Conservation (phyloP, 2,888 invertebrate species). For the Drosophila birchii region DNA sequence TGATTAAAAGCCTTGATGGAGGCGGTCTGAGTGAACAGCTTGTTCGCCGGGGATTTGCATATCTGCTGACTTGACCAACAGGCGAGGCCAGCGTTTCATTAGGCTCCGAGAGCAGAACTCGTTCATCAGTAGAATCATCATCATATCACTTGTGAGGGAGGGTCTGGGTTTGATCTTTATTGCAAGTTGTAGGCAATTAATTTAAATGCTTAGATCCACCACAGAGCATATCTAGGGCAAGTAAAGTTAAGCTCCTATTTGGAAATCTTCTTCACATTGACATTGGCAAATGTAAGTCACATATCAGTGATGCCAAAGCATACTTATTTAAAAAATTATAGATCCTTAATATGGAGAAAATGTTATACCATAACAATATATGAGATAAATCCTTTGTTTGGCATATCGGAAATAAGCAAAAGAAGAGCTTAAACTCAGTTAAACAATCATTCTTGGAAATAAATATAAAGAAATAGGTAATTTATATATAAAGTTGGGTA, state of each 20-base stretch:
- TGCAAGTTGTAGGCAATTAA: conserved; percentile 66
- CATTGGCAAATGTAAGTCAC: conserved; percentile 58
- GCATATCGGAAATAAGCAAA: no score
- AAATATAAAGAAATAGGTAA: no score
- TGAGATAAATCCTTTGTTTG: no score
- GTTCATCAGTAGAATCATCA: conserved; percentile 53
- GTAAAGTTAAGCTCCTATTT: conserved; percentile 30
- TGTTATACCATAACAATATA: background rate
- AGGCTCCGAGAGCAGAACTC: conserved; percentile 40
- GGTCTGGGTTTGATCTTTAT: conserved; percentile 18
- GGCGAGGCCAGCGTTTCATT: conserved; percentile 58
- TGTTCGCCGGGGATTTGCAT: conserved; percentile 59
- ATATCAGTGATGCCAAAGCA: conserved; percentile 14
- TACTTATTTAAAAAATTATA: background rate
- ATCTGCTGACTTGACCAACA: conserved; percentile 60
- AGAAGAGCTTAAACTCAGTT: no score
- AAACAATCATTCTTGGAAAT: no score
- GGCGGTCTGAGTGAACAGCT: conserved; percentile 22
- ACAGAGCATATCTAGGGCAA: conserved; percentile 30
- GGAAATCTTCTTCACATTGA: conserved; percentile 34
- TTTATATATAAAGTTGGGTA: no score
- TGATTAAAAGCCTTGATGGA: conserved; percentile 65
- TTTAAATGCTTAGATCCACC: conserved; percentile 63
- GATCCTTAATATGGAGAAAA: background rate
- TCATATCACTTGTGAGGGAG: conserved; percentile 15